Evolutionary conservation across 2,797 vertebrate genomes (phyloP), one percentile per base, ranked within the genome.

Genomic region (Naso thynnoides): DNA sequence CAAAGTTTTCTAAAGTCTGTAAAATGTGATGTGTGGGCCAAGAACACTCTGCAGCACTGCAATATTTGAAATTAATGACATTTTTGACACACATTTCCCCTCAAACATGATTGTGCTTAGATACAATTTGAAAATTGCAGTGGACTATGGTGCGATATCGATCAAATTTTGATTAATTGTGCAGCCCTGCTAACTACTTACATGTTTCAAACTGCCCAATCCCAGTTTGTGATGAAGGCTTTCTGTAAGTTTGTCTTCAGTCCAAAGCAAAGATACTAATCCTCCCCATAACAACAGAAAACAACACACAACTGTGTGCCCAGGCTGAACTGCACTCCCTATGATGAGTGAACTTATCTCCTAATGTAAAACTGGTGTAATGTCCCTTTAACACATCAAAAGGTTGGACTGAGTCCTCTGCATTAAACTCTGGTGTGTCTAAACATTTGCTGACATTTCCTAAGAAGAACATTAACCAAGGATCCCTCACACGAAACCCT

Each of bases 361-460:
- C 44, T 26, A 27, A 21, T 19, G 11, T 29, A 60, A 29, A 73
- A 33, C 2, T 49, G 19, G 3, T 15, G 59, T 23, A 63, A 76
- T 21, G 19, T 2, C 24, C 38, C 42, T 72, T 72, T 57, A 50
- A 54, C 31, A 50, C 14, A n/a, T 14, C 3, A 3, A 41, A n/a
- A 3, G 36, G 47, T 27, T 60, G 52, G 23, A 14, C 16, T 44
- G 13, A 52, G 7, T 23, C 14, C 6, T 53, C 15, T 33, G 39
- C 9, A 18, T 61, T 24, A 53, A 60, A 57, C 21, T 49, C 47
- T 24, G 23, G 19, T 10, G 14, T 45, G 56, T 65, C 58, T 11
- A 14, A 57, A 73, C 6, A 54, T 50, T 13, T 8, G 24, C 44
- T 56, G 52, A 44, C 41, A 21, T 53, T 55, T 26, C 23, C 36